Conservation (phyloP, 35 echinoderm and acorn worm species). For the Ptychodera flava region DNA sequence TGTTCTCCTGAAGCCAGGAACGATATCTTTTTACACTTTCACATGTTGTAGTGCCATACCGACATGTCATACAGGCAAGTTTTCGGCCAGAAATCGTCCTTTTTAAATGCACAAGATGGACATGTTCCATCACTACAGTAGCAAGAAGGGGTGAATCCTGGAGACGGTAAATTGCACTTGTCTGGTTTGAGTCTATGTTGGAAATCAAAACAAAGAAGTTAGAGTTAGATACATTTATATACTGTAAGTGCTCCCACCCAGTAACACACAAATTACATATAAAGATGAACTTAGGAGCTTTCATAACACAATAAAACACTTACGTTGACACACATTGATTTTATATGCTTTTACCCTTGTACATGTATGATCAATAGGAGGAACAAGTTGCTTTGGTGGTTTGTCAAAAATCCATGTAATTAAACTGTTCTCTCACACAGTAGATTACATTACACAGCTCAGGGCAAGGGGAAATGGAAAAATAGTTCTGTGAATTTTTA, state of each 20-base stretch:
- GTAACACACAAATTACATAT: neutral
- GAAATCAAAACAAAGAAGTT: neutral
- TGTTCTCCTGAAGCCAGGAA: neutral
- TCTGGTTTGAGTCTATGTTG: too few species aligned
- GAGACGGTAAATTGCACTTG: neutral
- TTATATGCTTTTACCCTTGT: too few species aligned
- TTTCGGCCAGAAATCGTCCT: neutral
- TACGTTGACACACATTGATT: too few species aligned
- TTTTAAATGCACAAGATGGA: neutral
- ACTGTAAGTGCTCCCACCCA: neutral
- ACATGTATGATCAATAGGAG: too few species aligned
- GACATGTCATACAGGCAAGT: neutral
- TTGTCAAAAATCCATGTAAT: too few species aligned
- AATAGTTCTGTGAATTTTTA: too few species aligned
- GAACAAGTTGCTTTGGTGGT: too few species aligned
- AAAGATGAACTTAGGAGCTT: neutral
- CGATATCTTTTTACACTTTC: neutral
- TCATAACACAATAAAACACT: too few species aligned
- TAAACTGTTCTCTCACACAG: too few species aligned
- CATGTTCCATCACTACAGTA: neutral
- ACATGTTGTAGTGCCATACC: neutral
- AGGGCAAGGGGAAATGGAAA: too few species aligned
- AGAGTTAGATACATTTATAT: neutral
- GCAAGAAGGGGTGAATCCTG: neutral
- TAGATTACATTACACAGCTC: too few species aligned